Conservation (phyloP, 1,140 invertebrate genomes). For the Drosophila lacertosa region DNA sequence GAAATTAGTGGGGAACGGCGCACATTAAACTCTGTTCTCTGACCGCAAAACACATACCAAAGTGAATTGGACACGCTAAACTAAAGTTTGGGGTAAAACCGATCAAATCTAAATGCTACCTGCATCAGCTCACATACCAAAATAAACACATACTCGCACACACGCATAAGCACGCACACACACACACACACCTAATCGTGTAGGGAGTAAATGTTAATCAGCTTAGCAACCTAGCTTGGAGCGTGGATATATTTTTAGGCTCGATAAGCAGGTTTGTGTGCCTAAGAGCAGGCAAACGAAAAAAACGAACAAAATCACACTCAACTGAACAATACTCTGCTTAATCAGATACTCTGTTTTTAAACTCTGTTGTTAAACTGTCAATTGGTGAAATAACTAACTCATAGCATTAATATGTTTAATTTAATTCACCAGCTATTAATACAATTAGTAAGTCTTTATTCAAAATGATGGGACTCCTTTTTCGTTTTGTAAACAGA, state of each 20-base stretch:
- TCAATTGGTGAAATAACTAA: too few species aligned
- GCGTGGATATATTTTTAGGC: slow-evolving; percentile 41
- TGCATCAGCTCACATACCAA: slow-evolving; percentile 21
- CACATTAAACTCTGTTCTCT: slow-evolving; percentile 44
- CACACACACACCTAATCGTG: neutral
- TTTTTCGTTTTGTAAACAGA: too few species aligned
- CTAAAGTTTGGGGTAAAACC: slow-evolving; percentile 22
- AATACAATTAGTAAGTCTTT: too few species aligned
- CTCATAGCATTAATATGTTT: too few species aligned
- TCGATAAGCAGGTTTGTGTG: slow-evolving; percentile 26
- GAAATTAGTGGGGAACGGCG: slow-evolving; percentile 65
- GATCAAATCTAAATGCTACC: slow-evolving; percentile 42
- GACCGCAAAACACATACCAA: slow-evolving; percentile 18
- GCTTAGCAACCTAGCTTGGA: slow-evolving; percentile 45
- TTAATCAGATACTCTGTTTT: too few species aligned
- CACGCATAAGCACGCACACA: slow-evolving; percentile 33
- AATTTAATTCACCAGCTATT: too few species aligned
- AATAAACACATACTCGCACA: slow-evolving; percentile 30
- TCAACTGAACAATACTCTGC: too few species aligned
- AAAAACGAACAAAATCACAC: neutral
- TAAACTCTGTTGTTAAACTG: too few species aligned
- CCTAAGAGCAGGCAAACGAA: slow-evolving; percentile 23
- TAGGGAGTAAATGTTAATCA: slow-evolving; percentile 70
- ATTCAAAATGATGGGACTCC: too few species aligned
- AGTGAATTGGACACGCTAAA: slow-evolving; percentile 13